Evolutionary conservation across 2,888 invertebrate genomes (phyloP), one percentile per base, ranked within the genome.

Genomic region (Athalia circularis): DNA sequence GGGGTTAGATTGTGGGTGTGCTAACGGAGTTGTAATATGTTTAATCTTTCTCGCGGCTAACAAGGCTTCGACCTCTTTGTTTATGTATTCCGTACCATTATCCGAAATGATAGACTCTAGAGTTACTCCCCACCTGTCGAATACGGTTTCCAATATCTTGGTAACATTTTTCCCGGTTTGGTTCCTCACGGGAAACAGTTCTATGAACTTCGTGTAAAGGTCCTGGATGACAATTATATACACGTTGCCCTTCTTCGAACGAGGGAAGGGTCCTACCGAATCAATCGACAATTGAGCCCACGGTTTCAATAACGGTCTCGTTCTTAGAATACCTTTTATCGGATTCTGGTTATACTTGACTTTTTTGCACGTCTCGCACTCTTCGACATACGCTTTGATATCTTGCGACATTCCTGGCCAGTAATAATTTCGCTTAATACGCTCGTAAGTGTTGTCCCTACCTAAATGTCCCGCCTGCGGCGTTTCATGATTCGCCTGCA

Each of bases 281-380:
- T 81, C 81, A 5, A 78, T 54, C 3, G 80, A 78, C 5, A 80
- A 47, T 50, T 78, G 65, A 6, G 77, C 67, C 79, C 81, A 81
- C 4, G 81, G 80, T 8, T 64, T 29, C 29, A 72, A 6, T 3
- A 79, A 15, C 0, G 77, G 80, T 62, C 80, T 54, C 0, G 78
- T 80, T 5, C 11, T 67, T 3, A 77, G 11, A 0, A 47, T 5
- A 4, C 77, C 79, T 74, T 65, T 80, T 3, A 78, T 7, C 0
- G 77, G 72, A 0, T 64, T 61, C 11, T 81, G 80, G 43, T 81
- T 80, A 9, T 68, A 78, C 52, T 81, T 81, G 0, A 74, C 75
- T 48, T 70, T 72, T 0, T 62, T n/a, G 13, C 81, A 77, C 2
- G 47, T 59, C 0, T 81, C 80, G 11, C 81, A 81, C 3, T 79